A percentile compares a stretch with the other conserved stretches of the same genome.
Conservation (phyloP, 2,113 vertebrate genomes). For the Lanius collurio region DNA sequence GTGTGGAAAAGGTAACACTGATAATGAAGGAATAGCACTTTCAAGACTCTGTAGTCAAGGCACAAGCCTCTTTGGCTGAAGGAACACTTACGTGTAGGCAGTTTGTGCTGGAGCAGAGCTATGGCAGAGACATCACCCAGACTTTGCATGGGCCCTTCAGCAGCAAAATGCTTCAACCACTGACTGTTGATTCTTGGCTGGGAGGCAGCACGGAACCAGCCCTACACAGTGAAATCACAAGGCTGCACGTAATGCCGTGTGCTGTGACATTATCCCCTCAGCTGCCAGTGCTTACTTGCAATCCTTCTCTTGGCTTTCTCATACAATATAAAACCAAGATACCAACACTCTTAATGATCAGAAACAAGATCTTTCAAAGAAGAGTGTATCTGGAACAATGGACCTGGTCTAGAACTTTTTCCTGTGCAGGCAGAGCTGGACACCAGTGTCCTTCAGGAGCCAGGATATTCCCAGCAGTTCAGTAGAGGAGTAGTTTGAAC, state of each 20-base stretch:
- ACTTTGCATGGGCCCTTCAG: neutral
- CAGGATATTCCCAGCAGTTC: neutral
- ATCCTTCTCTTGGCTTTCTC: neutral
- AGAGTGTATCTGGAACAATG: neutral
- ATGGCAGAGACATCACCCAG: neutral
- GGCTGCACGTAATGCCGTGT: neutral
- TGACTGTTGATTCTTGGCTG: neutral
- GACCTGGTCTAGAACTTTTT: neutral
- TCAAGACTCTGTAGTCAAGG: neutral
- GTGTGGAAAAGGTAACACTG: neutral
- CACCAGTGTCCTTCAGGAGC: neutral
- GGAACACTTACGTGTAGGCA: fast-evolving
- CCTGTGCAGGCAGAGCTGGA: neutral
- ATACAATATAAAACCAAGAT: neutral
- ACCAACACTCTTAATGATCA: neutral
- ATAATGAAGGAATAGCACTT: neutral
- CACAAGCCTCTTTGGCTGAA: neutral
- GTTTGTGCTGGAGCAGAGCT: neutral
- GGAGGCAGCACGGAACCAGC: neutral
- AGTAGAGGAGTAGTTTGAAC: neutral
- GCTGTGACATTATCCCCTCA: neutral
- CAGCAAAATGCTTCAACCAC: neutral
- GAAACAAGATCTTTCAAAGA: neutral
- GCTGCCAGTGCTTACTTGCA: neutral
- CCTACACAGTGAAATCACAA: neutral